Conservation (phyloP, 2,113 vertebrate species). For the Bungarus multicinctus region DNA sequence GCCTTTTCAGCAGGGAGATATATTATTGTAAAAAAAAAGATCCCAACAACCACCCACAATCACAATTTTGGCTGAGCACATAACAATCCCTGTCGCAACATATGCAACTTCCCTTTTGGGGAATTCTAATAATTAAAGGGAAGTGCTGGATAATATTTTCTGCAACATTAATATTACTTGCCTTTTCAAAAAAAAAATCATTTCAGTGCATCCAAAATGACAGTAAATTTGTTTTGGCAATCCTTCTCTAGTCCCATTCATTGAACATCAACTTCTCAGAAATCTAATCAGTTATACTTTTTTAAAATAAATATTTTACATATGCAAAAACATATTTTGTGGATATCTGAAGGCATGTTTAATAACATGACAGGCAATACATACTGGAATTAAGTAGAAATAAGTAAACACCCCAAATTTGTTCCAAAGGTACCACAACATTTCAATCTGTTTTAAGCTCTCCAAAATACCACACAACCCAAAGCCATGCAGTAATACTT, state of each 20-base stretch:
- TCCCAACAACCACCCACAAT: not conserved
- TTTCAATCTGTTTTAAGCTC: not conserved
- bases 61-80: not conserved
- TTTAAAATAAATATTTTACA: not conserved
- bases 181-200: conserved; percentile 26
- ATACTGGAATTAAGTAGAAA: conserved; percentile 32
- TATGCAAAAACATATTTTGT: conserved; percentile 39
- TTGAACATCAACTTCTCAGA: conserved; percentile 17
- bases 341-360: conserved; percentile 27
- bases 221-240: conserved; percentile 45
- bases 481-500: not conserved
- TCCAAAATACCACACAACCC: not conserved
- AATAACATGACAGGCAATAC: conserved; percentile 18
- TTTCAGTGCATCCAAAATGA: conserved; percentile 55
- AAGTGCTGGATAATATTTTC: conserved; percentile 43
- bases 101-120: not conserved
- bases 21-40: not conserved
- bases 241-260: not conserved
- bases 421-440: not conserved
- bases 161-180: conserved; percentile 39
- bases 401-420: not conserved
- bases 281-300: conserved; percentile 39
- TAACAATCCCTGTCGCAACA: too few species aligned
- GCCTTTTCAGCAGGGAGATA: not conserved
- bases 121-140: not conserved